Conservation (phyloP, 1,140 invertebrate species). For the Dinoponera quadriceps region DNA sequence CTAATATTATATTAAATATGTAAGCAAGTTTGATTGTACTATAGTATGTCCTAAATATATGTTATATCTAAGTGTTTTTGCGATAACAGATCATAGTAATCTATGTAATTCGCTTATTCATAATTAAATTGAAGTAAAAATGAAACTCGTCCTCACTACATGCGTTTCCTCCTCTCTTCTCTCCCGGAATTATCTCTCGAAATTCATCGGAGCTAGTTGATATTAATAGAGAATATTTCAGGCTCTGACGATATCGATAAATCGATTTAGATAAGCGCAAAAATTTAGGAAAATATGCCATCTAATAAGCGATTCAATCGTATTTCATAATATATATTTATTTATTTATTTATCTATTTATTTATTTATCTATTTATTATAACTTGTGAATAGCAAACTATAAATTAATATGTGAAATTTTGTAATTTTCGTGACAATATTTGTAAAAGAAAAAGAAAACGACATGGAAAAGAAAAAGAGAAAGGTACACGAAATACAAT, state of each 20-base stretch:
- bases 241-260: neutral
- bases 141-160: neutral
- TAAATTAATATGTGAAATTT: too few species aligned
- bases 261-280: neutral
- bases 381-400: too few species aligned
- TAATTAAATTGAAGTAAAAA: constrained; percentile 72
- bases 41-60: constrained; percentile 45
- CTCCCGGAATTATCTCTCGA: neutral
- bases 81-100: constrained; percentile 65
- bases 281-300: neutral
- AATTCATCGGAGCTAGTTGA: neutral
- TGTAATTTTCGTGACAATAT: too few species aligned
- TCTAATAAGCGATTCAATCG: too few species aligned
- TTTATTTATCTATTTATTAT: too few species aligned
- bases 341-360: too few species aligned
- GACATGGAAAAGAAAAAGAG: too few species aligned
- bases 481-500: too few species aligned
- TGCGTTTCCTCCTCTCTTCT: constrained; percentile 27
- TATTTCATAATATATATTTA: too few species aligned
- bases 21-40: neutral
- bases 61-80: constrained; percentile 64
- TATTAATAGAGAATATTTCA: neutral
- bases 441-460: too few species aligned
- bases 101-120: constrained; percentile 68
- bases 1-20: neutral